Evolutionary conservation across 1,140 invertebrate genomes (phyloP), one percentile per base, ranked within the genome.

Genomic region (Drosophila ogumai): DNA sequence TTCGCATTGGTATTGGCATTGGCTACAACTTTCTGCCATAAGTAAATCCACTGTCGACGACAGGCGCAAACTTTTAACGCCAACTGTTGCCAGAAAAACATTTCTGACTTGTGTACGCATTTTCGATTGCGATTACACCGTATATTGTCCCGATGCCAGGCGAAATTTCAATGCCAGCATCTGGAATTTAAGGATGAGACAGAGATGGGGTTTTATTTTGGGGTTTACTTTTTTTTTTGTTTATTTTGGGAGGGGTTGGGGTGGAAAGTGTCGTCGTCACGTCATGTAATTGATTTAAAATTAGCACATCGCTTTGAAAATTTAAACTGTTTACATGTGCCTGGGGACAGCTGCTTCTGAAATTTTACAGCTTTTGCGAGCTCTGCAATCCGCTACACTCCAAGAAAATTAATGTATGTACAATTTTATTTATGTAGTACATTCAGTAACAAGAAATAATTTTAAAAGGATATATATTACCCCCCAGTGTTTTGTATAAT

Each of bases 271-370:
- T 64, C 79, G 84, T 41, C 64, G 75, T 79, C 82, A 88, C 76
- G 82, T 88, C 76, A 58, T 88, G 80, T 87, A 87, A 87, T 87
- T 87, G 82, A 87, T 87, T 87, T 87, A 82, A 88, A 87, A 88
- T 87, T 87, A 87, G 82, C 82, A 87, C 84, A 87, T 84, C 76
- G 79, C 82, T 80, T 77, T 82, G 74, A 78, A 84, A 87, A 88
- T 87, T 82, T 80, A 80, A 88, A 87, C 86, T 87, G 82, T 87
- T 87, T 88, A 87, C 82, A 88, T 82, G 79, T 71, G 82, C 82
- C 82, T 80, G 60, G 79, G 84, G 82, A 76, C 61, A 79, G 36
- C 54, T 76, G 81, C 40, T 76, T 28, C 32, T 36, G 19, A 52
- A 49, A 19, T 61, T 44, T 49, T 60, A 22, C 36, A 64, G 65